A percentile compares a stretch with the other conserved stretches of the same genome.
These are phyloP conservation scores for Karalla daura DNA, from an alignment of 2,797 vertebrate genomes.

Conservation along the genomic window DNA sequence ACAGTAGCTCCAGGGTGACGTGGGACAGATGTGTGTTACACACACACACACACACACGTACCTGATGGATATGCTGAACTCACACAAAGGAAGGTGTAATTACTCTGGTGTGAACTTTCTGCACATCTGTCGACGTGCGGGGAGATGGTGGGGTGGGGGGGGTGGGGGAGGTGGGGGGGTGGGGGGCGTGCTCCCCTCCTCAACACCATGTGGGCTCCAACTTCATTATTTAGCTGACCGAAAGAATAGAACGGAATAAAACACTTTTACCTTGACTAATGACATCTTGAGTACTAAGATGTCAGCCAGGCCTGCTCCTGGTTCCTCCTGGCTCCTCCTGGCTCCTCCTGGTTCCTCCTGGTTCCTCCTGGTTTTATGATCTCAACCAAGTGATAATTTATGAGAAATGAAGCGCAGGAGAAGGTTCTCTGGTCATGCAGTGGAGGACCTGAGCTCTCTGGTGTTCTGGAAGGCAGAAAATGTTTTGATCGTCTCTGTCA, in stretches of 20 bases:
- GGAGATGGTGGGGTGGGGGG: too few species aligned
- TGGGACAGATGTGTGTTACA: slow-evolving; percentile 37
- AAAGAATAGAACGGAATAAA: too few species aligned
- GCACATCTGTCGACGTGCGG: slow-evolving; percentile 60
- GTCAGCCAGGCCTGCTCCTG: too few species aligned
- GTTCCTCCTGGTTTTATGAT: too few species aligned
- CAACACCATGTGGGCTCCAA: slow-evolving; percentile 36
- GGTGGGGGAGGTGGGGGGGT: too few species aligned
- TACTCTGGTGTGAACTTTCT: slow-evolving; percentile 62
- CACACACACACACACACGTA: too few species aligned
- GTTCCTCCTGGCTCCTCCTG: too few species aligned
- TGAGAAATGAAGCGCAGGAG: background rate
- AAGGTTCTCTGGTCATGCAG: background rate
- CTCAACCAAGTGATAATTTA: too few species aligned
- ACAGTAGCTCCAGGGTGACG: slow-evolving; percentile 27
- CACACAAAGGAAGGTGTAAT: slow-evolving; percentile 57
- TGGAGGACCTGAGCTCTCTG: background rate
- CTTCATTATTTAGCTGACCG: slow-evolving; percentile 27
- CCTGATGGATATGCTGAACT: slow-evolving; percentile 59
- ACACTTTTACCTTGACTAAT: too few species aligned
- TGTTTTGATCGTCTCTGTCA: background rate
- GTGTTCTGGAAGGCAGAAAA: background rate
- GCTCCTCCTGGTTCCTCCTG: too few species aligned
- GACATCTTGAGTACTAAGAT: too few species aligned
- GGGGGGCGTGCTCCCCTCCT: too few species aligned